A percentile compares a stretch with the other conserved stretches of the same genome.
Evolutionary conservation across 2,888 invertebrate species (phyloP).

Genomic region (Coelinius sp.): DNA sequence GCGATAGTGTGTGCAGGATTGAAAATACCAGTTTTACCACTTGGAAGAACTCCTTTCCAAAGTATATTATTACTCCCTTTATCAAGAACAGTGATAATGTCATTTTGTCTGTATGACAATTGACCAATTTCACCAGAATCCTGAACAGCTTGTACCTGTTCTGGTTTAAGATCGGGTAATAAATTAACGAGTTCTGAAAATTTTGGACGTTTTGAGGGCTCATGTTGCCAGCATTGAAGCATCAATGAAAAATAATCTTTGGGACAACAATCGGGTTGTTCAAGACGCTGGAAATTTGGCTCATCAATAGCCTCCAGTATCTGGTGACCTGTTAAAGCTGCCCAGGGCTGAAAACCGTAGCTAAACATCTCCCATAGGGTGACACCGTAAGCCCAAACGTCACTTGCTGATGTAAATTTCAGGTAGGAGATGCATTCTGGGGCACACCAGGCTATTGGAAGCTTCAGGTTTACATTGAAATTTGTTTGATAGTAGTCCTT

Average conservation of each 20-base stretch:
- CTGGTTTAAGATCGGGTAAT: constrained; percentile 90
- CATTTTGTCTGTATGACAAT: constrained; percentile 87
- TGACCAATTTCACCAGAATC: constrained; percentile 78
- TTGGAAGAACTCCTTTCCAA: constrained; percentile 93
- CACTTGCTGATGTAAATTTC: constrained; percentile 95
- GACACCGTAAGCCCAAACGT: constrained; percentile 98
- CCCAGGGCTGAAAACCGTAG: constrained; percentile 99
- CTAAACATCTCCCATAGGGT: constrained; percentile 99
- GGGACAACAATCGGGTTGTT: constrained; percentile 95
- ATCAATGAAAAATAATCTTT: constrained; percentile 92
- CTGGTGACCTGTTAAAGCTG: constrained; percentile 92
- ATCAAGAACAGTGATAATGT: constrained; percentile 93
- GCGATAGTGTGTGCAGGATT: constrained; percentile 92
- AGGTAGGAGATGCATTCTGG: constrained; percentile 97
- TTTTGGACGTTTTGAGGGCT: constrained; percentile 88
- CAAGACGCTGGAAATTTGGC: constrained; percentile 90
- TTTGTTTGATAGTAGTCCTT: constrained; percentile 99
- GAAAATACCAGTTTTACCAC: constrained; percentile 94
- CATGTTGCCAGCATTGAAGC: constrained; percentile 97
- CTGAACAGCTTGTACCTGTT: constrained; percentile 89
- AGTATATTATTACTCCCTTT: constrained; percentile 75
- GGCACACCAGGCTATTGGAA: constrained; percentile 99
- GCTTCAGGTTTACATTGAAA: constrained; percentile 95
- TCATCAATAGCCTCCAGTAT: constrained; percentile 96
- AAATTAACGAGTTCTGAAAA: constrained; percentile 87